Percentiles rank a stretch among this genome's conserved stretches.
Conservation (phyloP, 2,888 invertebrate species). For the Emmelina monodactyla region DNA sequence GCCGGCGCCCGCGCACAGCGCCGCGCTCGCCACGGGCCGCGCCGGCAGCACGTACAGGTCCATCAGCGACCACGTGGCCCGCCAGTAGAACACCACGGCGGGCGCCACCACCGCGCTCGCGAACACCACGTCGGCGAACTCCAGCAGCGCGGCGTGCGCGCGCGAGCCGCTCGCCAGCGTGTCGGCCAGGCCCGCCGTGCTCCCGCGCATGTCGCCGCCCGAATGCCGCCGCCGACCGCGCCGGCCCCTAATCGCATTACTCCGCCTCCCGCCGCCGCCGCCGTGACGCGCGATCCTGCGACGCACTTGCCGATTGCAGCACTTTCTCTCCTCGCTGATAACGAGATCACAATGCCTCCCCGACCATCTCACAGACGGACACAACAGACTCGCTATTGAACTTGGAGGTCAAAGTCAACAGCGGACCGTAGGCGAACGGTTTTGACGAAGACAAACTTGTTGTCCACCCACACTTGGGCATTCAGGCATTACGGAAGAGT, state of each 20-base stretch:
- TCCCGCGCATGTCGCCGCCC: slow-evolving; percentile 68
- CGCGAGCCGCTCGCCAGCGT: slow-evolving; percentile 65
- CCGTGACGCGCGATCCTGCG: slow-evolving; percentile 2
- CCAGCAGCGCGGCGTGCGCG: slow-evolving; percentile 62
- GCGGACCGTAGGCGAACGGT: too few relatives aligned
- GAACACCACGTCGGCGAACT: slow-evolving; percentile 74
- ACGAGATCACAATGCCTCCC: too few relatives aligned
- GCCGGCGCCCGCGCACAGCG: slow-evolving; percentile 74
- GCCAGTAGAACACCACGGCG: slow-evolving; percentile 85
- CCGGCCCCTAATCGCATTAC: slow-evolving; percentile 51
- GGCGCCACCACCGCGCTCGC: slow-evolving; percentile 79
- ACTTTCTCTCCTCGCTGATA: too few relatives aligned
- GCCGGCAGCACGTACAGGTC: slow-evolving; percentile 74
- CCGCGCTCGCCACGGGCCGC: slow-evolving; percentile 67
- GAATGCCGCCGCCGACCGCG: slow-evolving; percentile 30
- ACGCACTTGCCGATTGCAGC: neutral
- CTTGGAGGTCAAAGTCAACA: too few relatives aligned
- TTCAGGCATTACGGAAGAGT: too few relatives aligned
- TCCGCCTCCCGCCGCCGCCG: slow-evolving; percentile 34
- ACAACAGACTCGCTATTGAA: too few relatives aligned
- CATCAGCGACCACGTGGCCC: slow-evolving; percentile 85
- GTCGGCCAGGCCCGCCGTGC: slow-evolving; percentile 71
- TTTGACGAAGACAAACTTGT: too few relatives aligned
- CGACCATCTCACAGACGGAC: too few relatives aligned
- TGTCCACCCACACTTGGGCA: too few relatives aligned